phyloP scores from a whole-genome alignment of 2,113 vertebrate genomes.

The Prinia subflava region DNA sequence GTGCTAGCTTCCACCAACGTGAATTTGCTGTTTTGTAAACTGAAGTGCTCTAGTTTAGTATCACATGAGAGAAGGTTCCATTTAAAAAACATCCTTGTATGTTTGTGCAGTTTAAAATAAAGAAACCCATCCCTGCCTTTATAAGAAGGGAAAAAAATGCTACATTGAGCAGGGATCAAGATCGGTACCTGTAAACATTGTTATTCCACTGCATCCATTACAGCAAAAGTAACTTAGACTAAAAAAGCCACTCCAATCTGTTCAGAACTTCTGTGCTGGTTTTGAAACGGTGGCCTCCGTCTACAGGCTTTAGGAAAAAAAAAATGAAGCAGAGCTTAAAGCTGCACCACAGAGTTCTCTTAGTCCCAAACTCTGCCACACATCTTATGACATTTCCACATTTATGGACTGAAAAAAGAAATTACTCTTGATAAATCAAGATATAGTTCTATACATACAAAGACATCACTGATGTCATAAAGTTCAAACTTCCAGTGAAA shows the following conservation, averaged over 20 bases:
- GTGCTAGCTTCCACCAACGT: constrained; percentile 75
- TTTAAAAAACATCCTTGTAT: constrained; percentile 73
- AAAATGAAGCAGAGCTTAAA: constrained; percentile 81
- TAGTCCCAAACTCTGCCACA: constrained; percentile 79
- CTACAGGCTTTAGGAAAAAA: constrained; percentile 67
- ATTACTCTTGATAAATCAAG: constrained; percentile 99
- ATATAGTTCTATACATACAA: constrained; percentile 97
- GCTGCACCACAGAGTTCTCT: constrained; percentile 85
- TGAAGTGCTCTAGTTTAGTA: constrained; percentile 81
- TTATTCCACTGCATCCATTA: constrained; percentile 75
- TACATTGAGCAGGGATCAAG: constrained; percentile 82
- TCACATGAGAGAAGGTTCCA: constrained; percentile 74
- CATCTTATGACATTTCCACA: constrained; percentile 82
- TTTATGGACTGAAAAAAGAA: constrained; percentile 90
- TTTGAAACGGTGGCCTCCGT: constrained; percentile 76
- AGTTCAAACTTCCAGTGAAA: constrained; percentile 95
- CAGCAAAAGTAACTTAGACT: constrained; percentile 71
- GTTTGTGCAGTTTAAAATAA: constrained; percentile 81
- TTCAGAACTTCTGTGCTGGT: constrained; percentile 83
- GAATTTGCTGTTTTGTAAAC: constrained; percentile 73
- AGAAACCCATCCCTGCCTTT: constrained; percentile 75
- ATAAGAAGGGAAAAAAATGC: constrained; percentile 65
- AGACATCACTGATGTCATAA: constrained; percentile 99
- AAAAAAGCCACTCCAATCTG: constrained; percentile 78
- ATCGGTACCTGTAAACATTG: constrained; percentile 89